Evolutionary conservation across 2,888 invertebrate species (phyloP).

Genomic region (Polyploca ridens): DNA sequence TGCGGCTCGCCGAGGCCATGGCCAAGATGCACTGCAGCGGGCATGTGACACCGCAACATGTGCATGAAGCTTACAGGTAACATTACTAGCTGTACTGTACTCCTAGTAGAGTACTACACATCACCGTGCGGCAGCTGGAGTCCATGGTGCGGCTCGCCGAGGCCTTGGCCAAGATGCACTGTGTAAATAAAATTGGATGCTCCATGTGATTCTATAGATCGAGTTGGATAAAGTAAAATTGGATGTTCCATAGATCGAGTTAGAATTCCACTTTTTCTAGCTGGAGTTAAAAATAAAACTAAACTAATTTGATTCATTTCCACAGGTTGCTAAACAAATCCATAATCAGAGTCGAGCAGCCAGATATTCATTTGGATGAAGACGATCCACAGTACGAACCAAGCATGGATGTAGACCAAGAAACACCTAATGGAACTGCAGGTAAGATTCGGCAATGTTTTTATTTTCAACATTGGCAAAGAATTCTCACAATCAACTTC

Average conservation of each 20-base stretch:
- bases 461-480: not conserved
- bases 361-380: conserved; percentile 96
- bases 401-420: conserved; percentile 84
- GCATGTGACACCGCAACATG: no score
- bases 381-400: conserved; percentile 85
- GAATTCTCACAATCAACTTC: no score
- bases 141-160: conserved; percentile 97
- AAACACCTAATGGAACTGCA: conserved; percentile 58
- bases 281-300: no score
- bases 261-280: no score
- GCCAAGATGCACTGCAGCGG: no score
- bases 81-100: no score
- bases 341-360: conserved; percentile 98
- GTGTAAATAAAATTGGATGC: conserved; percentile 52
- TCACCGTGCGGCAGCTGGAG: conserved; percentile 95
- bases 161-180: conserved; percentile 98
- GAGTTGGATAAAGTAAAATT: no score
- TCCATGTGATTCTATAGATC: no score
- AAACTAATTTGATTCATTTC: not conserved
- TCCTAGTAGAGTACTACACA: conserved; percentile 50
- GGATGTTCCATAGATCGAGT: no score
- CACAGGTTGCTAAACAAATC: conserved; percentile 95
- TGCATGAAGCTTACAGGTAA: no score
- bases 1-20: no score
- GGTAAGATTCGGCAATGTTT: conserved; percentile 32